phyloP scores from a whole-genome alignment of 2,888 invertebrate genomes.

The Nematopogon swammerdamellus region DNA sequence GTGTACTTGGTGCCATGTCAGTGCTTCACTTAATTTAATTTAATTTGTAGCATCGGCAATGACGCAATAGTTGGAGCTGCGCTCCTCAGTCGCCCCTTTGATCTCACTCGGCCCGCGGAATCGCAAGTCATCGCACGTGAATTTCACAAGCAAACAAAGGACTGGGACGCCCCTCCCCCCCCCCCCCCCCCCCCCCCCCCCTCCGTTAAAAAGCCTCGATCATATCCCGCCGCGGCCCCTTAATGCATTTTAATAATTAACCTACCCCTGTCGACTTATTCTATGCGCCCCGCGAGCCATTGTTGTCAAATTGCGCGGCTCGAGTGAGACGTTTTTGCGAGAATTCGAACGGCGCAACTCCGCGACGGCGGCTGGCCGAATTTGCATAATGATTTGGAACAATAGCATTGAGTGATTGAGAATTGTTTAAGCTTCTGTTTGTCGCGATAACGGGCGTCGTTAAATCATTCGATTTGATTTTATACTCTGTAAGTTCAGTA shows the following conservation, averaged over 20 bases:
- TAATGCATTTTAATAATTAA: conserved; percentile 53
- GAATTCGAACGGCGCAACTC: not conserved
- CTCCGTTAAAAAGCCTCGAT: conserved; percentile 31
- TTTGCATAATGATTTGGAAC: not conserved
- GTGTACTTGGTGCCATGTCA: too few species aligned
- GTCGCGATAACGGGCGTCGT: too few species aligned
- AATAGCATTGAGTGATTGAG: not conserved
- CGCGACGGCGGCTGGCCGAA: not conserved
- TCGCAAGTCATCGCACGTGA: conserved; percentile 42
- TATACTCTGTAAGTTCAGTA: too few species aligned
- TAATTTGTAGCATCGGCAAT: too few species aligned
- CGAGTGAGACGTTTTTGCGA: not conserved
- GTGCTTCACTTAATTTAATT: too few species aligned
- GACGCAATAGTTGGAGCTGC: too few species aligned
- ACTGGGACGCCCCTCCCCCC: conserved; percentile 29
- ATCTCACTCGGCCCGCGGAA: conserved; percentile 18
- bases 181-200: conserved; percentile 31
- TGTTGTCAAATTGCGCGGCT: not conserved
- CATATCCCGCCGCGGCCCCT: conserved; percentile 36
- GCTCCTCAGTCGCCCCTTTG: not conserved
- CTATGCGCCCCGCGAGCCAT: not conserved
- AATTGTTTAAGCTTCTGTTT: not conserved
- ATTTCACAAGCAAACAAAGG: conserved; percentile 21
- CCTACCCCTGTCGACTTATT: conserved; percentile 9
- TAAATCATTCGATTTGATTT: too few species aligned